These are phyloP conservation scores for Chalcosyrphus nemorum DNA, from an alignment of 2,888 invertebrate genomes.

Conservation along the genomic window DNA sequence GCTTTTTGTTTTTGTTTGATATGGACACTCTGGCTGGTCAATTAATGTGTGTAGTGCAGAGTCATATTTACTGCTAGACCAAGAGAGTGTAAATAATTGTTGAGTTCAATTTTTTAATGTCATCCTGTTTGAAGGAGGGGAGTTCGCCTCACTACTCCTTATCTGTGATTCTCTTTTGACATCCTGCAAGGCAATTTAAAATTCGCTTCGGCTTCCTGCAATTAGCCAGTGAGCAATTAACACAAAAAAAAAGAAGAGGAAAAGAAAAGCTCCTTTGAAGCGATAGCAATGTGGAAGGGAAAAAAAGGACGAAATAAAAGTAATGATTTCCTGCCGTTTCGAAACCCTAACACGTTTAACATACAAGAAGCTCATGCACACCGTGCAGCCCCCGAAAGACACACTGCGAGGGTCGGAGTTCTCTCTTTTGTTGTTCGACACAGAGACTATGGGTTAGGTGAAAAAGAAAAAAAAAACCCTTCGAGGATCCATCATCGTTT, in stretches of 20 bases:
- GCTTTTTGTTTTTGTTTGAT: neutral
- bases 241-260: constrained; percentile 45
- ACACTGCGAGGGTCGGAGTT: constrained; percentile 4
- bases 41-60: neutral
- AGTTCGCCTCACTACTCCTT: neutral
- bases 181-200: constrained; percentile 68
- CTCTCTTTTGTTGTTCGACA: constrained; percentile 13
- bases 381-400: constrained; percentile 16
- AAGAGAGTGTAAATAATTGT: constrained; percentile 41
- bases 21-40: neutral
- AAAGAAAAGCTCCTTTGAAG: constrained; percentile 60
- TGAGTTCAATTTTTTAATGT: neutral
- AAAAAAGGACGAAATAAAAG: constrained; percentile 66
- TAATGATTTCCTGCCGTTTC: constrained; percentile 69
- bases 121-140: neutral
- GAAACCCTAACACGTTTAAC: constrained; percentile 56
- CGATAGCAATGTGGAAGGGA: constrained; percentile 2
- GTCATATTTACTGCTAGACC: constrained; percentile 3
- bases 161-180: constrained; percentile 53
- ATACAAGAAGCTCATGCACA: constrained; percentile 33
- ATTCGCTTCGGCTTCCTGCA: constrained; percentile 68
- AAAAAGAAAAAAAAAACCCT: constrained; percentile 2
- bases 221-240: constrained; percentile 72
- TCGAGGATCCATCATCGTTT: constrained; percentile 63
- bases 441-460: neutral